Evolutionary conservation across 2,113 vertebrate genomes (phyloP).

Genomic region (Lamprotornis superbus): DNA sequence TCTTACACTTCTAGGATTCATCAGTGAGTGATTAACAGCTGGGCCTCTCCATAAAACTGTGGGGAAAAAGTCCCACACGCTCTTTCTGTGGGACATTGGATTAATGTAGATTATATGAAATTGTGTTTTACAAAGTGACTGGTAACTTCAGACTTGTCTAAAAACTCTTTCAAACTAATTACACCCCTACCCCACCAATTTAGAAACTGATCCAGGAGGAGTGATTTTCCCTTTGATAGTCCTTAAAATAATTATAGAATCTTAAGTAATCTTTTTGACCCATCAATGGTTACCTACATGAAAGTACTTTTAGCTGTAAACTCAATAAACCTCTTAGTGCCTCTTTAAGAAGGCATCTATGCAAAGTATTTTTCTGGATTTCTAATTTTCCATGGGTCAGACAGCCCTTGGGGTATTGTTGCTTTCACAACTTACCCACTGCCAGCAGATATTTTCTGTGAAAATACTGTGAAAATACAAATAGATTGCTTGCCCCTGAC

Average conservation of each 20-base stretch:
- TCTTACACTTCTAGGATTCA: background rate
- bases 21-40: background rate
- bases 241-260: background rate
- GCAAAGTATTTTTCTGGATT: background rate
- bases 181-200: background rate
- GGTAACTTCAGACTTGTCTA: background rate
- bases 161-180: background rate
- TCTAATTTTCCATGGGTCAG: background rate
- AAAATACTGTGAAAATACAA: background rate
- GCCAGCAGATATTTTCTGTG: background rate
- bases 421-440: background rate
- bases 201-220: background rate
- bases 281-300: background rate
- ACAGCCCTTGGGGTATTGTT: background rate
- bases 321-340: background rate
- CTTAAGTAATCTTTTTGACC: background rate
- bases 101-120: background rate
- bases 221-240: background rate
- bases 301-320: slow-evolving; percentile 1
- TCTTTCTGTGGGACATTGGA: background rate
- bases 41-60: background rate
- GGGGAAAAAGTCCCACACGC: background rate
- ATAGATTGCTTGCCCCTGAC: background rate
- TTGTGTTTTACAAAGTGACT: background rate
- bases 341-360: background rate